A percentile compares a stretch with the other conserved stretches of the same genome.
Conservation (phyloP, 2,888 invertebrate species). For the Tetanocera ferruginea region DNA sequence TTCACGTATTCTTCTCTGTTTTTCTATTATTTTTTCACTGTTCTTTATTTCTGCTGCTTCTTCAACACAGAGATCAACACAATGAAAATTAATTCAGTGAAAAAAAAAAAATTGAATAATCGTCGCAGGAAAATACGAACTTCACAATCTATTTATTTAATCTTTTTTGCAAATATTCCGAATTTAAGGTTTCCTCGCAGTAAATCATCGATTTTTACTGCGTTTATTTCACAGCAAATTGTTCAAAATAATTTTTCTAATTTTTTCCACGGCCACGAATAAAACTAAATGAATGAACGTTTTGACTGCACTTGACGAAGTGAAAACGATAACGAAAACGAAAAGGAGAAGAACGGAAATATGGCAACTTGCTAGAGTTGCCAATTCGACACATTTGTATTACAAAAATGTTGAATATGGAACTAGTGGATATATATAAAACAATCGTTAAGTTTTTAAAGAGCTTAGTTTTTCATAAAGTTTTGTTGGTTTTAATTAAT, state of each 20-base stretch:
- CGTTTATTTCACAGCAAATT: neutral
- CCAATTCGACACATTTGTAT: too few species aligned
- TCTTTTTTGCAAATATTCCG: neutral
- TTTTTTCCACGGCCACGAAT: constrained; percentile 24
- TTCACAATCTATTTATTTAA: neutral
- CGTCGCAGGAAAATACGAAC: constrained; percentile 16
- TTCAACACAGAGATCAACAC: neutral
- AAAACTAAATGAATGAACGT: constrained; percentile 15
- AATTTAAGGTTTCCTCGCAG: neutral
- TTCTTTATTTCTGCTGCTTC: constrained; percentile 1
- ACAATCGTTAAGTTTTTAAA: too few species aligned
- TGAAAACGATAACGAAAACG: neutral
- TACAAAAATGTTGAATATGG: too few species aligned
- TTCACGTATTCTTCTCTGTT: neutral
- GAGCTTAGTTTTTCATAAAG: too few species aligned
- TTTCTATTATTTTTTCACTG: neutral
- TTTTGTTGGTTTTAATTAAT: too few species aligned
- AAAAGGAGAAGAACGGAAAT: neutral
- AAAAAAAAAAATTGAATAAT: constrained; percentile 32
- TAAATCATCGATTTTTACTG: neutral
- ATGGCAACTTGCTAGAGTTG: neutral
- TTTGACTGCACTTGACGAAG: constrained; percentile 17
- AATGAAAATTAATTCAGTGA: constrained; percentile 1
- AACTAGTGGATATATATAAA: too few species aligned
- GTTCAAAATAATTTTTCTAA: constrained; percentile 7